Conservation (phyloP, 2,888 invertebrate genomes). For the Andrena hattorfiana region DNA sequence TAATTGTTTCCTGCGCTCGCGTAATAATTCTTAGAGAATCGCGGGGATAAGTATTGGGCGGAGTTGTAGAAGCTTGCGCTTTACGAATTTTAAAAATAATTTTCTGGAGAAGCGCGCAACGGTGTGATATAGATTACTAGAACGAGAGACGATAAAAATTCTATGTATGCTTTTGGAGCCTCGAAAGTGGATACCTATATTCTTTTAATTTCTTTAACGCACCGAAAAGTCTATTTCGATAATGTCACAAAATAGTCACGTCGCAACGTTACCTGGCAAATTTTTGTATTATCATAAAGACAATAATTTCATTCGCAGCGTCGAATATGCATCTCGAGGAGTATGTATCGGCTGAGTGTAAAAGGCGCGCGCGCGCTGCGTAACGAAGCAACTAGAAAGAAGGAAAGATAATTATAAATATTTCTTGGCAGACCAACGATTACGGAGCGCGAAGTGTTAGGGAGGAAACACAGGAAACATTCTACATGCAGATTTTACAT, state of each 20-base stretch:
- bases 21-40: neutral
- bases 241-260: constrained; percentile 47
- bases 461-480: constrained; percentile 19
- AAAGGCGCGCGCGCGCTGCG: constrained; percentile 9
- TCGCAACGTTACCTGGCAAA: constrained; percentile 65
- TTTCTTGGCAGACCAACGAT: constrained; percentile 57
- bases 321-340: constrained; percentile 18
- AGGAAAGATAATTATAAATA: constrained; percentile 38
- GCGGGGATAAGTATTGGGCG: neutral
- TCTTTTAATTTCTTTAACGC: constrained; percentile 6
- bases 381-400: neutral
- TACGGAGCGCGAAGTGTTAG: constrained; percentile 24
- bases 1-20: constrained; percentile 8
- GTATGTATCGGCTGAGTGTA: constrained; percentile 12
- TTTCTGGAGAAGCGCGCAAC: constrained; percentile 1
- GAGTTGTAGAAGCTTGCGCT: constrained; percentile 7
- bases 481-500: constrained; percentile 71
- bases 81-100: neutral
- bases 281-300: constrained; percentile 67
- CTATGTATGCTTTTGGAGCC: constrained; percentile 21
- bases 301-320: constrained; percentile 71
- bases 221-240: constrained; percentile 40
- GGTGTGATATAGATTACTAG: constrained; percentile 53
- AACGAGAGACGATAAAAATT: constrained; percentile 15
- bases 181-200: neutral